Base-by-base conservation (phyloP, 2,113 vertebrate genomes). In the Psittacula cyanocephala region DNA sequence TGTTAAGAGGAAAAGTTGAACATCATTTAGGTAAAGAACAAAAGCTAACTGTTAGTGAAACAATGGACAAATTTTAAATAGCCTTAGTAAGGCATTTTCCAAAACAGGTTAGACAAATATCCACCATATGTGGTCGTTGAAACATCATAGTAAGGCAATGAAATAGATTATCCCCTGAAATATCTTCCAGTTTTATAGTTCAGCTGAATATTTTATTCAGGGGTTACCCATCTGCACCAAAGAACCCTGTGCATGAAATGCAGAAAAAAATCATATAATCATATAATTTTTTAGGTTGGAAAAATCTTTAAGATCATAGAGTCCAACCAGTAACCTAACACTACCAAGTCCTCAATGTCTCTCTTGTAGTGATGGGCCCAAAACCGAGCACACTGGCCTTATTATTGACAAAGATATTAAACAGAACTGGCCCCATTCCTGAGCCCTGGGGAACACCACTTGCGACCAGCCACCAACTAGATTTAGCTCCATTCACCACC, bases 61-160 rank as follows among this genome's bases (percentile, higher is more conserved):
- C 0, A 9, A 50, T 6, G 7, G 13, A 22, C 55, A 49, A 15
- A 33, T 2, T 1, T 6, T 22, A 35, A 53, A 10, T 7, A 33
- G 5, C 3, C 5, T 72, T 79, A 52, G 4, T 10, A 64, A 12
- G 10, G 7, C 3, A 2, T 79, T 91, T 88, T 82, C n/a, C 31
- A 81, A 17, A 78, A 17, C 6, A 76, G 3, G 3, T 79, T 46
- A 60, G 17, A 22, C 10, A 89, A 81, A 68, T 50, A 23, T 39
- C 8, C 5, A 33, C 33, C 33, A 27, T 18, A 46, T 4, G 3
- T 41, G 3, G 7, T 11, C 3, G 20, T 14, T 60, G 16, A 70
- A 86, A 88, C 6, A 27, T 43, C 24, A 65, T 16, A 81, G 11
- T 13, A 55, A 59, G 31, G 7, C 28, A 89, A 18, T 13, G 18